Conservation (phyloP, 2,113 vertebrate species). For the Silurus glanis region DNA sequence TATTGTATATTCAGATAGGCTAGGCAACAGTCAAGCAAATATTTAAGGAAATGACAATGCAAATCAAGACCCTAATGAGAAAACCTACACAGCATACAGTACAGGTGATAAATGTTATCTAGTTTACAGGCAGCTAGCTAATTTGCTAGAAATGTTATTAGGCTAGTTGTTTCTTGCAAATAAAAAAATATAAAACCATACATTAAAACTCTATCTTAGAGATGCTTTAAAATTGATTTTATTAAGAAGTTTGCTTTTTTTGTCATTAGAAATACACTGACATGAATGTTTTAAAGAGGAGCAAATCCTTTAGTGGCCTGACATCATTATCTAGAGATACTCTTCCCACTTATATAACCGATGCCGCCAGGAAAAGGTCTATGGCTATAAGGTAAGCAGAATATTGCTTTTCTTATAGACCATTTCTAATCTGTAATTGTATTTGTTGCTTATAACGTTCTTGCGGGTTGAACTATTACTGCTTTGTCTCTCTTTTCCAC, state of each 20-base stretch:
- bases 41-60: background rate
- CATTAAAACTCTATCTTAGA: background rate
- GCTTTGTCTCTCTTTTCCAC: background rate
- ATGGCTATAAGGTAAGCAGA: slow-evolving; percentile 80
- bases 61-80: background rate
- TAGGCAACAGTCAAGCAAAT: background rate
- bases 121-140: background rate
- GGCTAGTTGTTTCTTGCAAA: background rate
- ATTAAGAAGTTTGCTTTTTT: slow-evolving; percentile 7
- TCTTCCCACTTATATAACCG: slow-evolving; percentile 87
- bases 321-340: slow-evolving; percentile 84
- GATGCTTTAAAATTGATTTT: background rate
- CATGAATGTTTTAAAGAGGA: slow-evolving; percentile 69
- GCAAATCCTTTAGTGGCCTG: slow-evolving; percentile 76
- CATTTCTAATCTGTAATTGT: background rate
- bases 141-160: background rate
- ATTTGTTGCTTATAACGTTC: background rate
- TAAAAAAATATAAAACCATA: background rate
- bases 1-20: background rate
- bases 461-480: background rate
- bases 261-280: slow-evolving; percentile 65
- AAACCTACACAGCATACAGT: background rate
- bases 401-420: background rate
- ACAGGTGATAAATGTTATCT: background rate
- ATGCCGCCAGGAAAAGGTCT: slow-evolving; percentile 82